phyloP scores from a whole-genome alignment of 2,113 vertebrate species.

The Felis catus region F.catus_Fca126_mat1.0 CM031424.1:84480501-84481000 shows the following conservation, averaged over 20 bases:
- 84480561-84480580: neutral
- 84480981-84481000: too few species aligned
- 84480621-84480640: neutral
- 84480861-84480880: neutral
- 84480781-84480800: neutral
- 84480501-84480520: too few species aligned
- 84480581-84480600: neutral
- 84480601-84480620: neutral
- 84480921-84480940: neutral
- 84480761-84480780: neutral
- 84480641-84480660: neutral
- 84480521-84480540: too few species aligned
- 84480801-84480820: neutral
- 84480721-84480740: neutral
- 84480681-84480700: neutral
- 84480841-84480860: neutral
- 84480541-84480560: neutral
- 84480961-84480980: too few species aligned
- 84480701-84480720: neutral
- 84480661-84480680: neutral
- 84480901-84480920: neutral
- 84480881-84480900: neutral
- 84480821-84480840: neutral
- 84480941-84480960: too few species aligned
- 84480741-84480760: neutral